Evolutionary conservation across 2,797 vertebrate species (phyloP).

Genomic region (Parambassis ranga): DNA sequence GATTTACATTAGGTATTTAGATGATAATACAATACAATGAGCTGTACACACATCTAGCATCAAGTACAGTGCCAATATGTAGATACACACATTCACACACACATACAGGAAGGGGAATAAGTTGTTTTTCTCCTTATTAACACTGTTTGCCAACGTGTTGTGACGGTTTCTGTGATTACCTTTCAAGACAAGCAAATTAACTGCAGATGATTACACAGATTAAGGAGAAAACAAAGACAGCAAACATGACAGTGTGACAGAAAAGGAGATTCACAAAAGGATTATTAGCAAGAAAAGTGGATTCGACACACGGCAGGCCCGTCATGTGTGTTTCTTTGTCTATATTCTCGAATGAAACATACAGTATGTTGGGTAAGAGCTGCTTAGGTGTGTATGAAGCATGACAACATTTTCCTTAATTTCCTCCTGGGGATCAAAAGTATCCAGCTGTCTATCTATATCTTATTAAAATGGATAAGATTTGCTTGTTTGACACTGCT

Average conservation of each 20-base stretch:
- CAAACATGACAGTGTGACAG: constrained; percentile 14
- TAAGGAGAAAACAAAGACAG: not conserved
- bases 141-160: not conserved
- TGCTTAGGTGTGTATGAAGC: no score
- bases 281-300: not conserved
- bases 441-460: no score
- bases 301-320: not conserved
- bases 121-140: constrained; percentile 1
- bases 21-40: not conserved
- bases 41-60: not conserved
- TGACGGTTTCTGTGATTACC: constrained; percentile 24
- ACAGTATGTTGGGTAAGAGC: no score
- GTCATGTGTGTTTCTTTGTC: not conserved
- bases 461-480: no score
- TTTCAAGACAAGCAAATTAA: constrained; percentile 27
- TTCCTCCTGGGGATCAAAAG: no score
- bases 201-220: constrained; percentile 10
- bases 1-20: not conserved
- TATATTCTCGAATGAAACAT: no score
- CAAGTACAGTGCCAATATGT: not conserved
- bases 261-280: not conserved
- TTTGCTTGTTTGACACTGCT: no score
- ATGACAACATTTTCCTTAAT: no score
- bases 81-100: not conserved
- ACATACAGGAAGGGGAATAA: not conserved